Conservation (phyloP, 2,113 vertebrate species). For the Alaudala cheleensis region DNA sequence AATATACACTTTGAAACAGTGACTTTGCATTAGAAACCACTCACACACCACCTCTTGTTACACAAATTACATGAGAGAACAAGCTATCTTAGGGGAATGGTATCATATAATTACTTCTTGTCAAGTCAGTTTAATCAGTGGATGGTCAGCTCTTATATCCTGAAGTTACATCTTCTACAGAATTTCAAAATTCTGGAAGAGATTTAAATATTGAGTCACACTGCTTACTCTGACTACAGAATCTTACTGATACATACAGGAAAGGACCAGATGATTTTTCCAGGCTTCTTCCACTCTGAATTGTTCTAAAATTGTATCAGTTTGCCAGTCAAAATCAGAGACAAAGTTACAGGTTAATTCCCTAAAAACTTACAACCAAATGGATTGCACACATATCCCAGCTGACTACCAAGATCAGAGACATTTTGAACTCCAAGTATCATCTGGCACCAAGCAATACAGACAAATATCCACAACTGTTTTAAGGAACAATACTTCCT, state of each 20-base stretch:
- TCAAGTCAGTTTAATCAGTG: neutral
- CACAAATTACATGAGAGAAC: slow-evolving; percentile 25
- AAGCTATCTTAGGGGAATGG: neutral
- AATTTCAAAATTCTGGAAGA: neutral
- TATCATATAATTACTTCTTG: slow-evolving; percentile 40
- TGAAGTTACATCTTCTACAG: neutral
- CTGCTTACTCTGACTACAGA: neutral
- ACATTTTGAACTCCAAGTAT: neutral
- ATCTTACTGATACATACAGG: neutral
- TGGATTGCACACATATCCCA: neutral
- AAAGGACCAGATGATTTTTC: neutral
- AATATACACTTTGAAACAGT: neutral
- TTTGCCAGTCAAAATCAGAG: neutral
- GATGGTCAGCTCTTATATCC: neutral
- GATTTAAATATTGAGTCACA: neutral
- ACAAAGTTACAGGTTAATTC: neutral
- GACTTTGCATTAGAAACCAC: neutral
- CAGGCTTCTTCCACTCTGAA: neutral
- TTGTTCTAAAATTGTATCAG: neutral
- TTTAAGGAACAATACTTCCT: neutral
- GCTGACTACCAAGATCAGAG: neutral
- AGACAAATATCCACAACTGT: neutral
- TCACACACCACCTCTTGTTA: neutral
- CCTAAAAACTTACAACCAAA: neutral
- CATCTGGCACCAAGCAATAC: neutral